Evolutionary conservation across 2,113 vertebrate genomes (phyloP).

Genomic region (Cryptoleucopteryx plumbea): DNA sequence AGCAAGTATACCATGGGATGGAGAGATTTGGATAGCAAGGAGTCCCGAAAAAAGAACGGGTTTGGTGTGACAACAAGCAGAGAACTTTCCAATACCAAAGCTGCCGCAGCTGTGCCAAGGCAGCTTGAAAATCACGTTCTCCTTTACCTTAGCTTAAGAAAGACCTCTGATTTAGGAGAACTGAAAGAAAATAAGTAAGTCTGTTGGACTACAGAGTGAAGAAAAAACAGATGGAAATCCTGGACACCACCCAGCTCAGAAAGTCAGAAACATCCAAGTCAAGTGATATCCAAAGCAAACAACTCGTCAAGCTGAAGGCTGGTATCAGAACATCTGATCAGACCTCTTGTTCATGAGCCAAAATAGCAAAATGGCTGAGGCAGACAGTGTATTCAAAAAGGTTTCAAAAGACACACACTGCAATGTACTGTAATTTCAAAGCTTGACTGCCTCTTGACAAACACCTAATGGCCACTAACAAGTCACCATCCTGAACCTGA

Average conservation of each 20-base stretch:
- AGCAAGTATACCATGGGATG: neutral
- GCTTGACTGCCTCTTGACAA: neutral
- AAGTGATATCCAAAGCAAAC: slow-evolving; percentile 15
- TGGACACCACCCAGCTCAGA: neutral
- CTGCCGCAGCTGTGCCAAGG: neutral
- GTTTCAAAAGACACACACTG: neutral
- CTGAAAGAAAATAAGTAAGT: neutral
- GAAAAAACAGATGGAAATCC: neutral
- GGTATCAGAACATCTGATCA: neutral
- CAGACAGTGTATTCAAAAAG: neutral
- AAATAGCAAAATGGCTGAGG: neutral
- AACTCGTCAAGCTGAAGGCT: neutral
- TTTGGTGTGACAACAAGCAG: neutral
- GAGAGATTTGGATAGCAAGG: neutral
- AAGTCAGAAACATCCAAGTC: neutral
- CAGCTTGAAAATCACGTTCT: neutral
- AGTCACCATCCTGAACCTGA: neutral
- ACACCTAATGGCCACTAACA: neutral
- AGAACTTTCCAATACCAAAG: neutral
- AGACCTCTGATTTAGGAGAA: neutral
- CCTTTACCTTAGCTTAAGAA: neutral
- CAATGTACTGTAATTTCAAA: neutral
- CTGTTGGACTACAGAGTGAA: neutral
- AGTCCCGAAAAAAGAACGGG: neutral
- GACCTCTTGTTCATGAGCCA: neutral